A percentile compares a stretch with the other conserved stretches of the same genome.
These are phyloP conservation scores for Fistularia tabacaria DNA, from an alignment of 2,797 vertebrate species.

Conservation along the genomic window DNA sequence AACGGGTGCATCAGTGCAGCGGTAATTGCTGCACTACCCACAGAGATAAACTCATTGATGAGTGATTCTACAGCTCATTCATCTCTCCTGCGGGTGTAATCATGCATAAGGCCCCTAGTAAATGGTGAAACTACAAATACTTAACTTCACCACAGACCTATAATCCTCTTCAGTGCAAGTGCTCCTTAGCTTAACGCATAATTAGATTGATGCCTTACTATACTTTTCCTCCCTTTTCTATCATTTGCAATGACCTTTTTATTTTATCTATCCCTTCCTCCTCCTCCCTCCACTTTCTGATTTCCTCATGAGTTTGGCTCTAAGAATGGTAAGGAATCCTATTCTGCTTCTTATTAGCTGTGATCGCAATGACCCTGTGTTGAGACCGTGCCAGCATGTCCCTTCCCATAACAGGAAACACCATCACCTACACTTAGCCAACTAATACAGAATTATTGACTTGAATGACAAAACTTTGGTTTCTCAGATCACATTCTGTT, in stretches of 20 bases:
- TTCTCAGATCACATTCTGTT: constrained; percentile 41
- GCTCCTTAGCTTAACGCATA: constrained; percentile 70
- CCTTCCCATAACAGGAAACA: constrained; percentile 64
- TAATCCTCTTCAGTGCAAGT: constrained; percentile 46
- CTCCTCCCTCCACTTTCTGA: constrained; percentile 32
- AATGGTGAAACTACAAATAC: constrained; percentile 53
- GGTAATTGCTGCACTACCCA: constrained; percentile 49
- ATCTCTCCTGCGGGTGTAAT: constrained; percentile 49
- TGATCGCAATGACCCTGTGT: constrained; percentile 47
- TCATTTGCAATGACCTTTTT: constrained; percentile 47
- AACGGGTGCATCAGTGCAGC: constrained; percentile 34
- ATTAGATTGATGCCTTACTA: constrained; percentile 54
- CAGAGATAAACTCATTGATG: constrained; percentile 48
- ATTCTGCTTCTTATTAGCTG: constrained; percentile 71
- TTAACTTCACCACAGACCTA: constrained; percentile 52
- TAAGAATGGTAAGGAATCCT: constrained; percentile 56
- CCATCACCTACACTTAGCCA: constrained; percentile 60
- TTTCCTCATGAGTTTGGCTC: constrained; percentile 43
- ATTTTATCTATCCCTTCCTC: constrained; percentile 26
- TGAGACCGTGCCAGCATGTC: constrained; percentile 49
- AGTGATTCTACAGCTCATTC: constrained; percentile 40
- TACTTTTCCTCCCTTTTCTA: constrained; percentile 38
- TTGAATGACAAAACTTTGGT: constrained; percentile 21
- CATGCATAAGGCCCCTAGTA: constrained; percentile 40
- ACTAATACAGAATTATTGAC: constrained; percentile 58